phyloP scores from a whole-genome alignment of 2,113 vertebrate genomes.

The Hydrochoerus hydrochaeris region DNA sequence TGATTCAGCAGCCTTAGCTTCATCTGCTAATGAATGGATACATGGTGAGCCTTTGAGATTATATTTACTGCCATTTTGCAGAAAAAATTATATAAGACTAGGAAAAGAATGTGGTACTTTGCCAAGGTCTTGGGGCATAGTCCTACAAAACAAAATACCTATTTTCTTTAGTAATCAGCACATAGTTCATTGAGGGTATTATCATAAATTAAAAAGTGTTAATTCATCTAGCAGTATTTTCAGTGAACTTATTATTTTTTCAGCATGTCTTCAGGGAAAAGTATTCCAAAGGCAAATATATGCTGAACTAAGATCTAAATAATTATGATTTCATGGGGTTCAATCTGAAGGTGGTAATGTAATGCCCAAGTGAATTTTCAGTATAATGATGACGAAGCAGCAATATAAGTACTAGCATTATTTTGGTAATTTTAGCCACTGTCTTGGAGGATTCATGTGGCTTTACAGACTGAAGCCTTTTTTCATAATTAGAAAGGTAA shows the following conservation, averaged over 20 bases:
- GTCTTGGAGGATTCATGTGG: conserved; percentile 12
- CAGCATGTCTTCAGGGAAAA: not conserved
- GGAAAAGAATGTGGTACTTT: not conserved
- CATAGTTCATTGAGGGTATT: not conserved
- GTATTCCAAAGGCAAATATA: not conserved
- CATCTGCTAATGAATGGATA: not conserved
- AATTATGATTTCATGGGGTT: not conserved
- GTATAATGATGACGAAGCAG: not conserved
- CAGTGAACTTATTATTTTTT: conserved; percentile 23
- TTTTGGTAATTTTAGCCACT: conserved; percentile 30
- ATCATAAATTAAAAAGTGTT: not conserved
- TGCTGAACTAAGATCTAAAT: not conserved
- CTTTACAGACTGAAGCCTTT: not conserved
- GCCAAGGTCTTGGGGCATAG: not conserved
- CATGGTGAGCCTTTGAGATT: not conserved
- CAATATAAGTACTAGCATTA: not conserved
- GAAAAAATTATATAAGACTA: not conserved
- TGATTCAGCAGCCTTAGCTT: not conserved
- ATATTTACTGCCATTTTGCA: not conserved
- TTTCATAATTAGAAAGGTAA: conserved; percentile 55
- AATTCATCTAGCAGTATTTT: conserved; percentile 6
- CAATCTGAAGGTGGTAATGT: not conserved
- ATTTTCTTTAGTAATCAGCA: conserved; percentile 19
- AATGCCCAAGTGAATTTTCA: not conserved
- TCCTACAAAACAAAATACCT: not conserved